phyloP scores from a whole-genome alignment of 1,140 invertebrate species.

The Hydropsyche tenuis region DNA sequence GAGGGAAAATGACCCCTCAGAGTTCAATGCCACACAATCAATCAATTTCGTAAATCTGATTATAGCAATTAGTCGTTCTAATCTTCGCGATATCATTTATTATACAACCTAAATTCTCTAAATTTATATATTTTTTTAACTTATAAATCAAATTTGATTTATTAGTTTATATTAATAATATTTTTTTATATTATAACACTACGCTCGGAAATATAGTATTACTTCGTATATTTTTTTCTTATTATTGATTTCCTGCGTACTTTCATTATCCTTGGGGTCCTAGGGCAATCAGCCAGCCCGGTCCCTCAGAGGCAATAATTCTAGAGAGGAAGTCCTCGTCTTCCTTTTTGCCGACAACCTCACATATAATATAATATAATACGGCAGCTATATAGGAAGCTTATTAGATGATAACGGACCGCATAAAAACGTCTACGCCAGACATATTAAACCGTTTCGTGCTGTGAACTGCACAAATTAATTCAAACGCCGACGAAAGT shows the following conservation, averaged over 20 bases:
- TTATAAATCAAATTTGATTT: too few relatives aligned
- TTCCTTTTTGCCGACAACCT: background rate
- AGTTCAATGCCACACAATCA: conserved; percentile 31
- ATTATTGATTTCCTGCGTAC: background rate
- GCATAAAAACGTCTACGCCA: conserved; percentile 34
- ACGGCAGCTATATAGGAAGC: too few relatives aligned
- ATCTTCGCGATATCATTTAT: too few relatives aligned
- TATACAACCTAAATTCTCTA: too few relatives aligned
- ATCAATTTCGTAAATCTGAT: conserved; percentile 20
- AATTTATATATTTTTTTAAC: too few relatives aligned
- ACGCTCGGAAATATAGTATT: background rate
- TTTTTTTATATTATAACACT: too few relatives aligned
- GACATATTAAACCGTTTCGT: conserved; percentile 28
- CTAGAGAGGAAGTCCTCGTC: conserved; percentile 29
- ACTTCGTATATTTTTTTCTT: conserved; percentile 10
- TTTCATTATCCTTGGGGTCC: conserved; percentile 14
- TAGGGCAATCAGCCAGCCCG: conserved; percentile 13
- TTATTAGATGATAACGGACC: conserved; percentile 40
- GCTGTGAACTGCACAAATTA: background rate
- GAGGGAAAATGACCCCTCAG: conserved; percentile 11
- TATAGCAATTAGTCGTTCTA: conserved; percentile 2
- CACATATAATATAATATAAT: too few relatives aligned
- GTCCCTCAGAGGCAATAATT: conserved; percentile 40
- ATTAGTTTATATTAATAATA: too few relatives aligned
- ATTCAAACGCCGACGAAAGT: background rate